Conservation (phyloP, 23 tunicate genomes). For the Styela clava region DNA sequence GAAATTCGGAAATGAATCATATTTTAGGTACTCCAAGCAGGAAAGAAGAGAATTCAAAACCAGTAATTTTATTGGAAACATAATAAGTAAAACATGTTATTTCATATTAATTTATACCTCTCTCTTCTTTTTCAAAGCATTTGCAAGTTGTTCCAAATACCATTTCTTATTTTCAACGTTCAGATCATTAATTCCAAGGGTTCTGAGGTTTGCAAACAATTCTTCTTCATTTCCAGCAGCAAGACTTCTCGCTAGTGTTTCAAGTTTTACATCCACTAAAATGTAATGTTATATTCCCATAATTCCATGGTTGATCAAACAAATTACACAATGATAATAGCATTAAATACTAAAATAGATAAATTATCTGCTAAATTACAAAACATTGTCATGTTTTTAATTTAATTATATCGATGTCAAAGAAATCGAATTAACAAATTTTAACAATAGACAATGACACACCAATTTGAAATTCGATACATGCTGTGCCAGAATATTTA, state of each 20-base stretch:
- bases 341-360: background rate
- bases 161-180: constrained; percentile 46
- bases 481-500: too few species aligned
- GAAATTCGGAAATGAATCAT: too few species aligned
- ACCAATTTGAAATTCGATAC: too few species aligned
- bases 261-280: constrained; percentile 69
- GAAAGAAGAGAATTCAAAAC: too few species aligned
- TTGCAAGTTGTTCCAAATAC: constrained; percentile 61
- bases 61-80: too few species aligned
- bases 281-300: background rate
- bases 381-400: background rate
- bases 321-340: background rate
- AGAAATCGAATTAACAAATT: too few species aligned
- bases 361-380: background rate
- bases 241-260: constrained; percentile 41
- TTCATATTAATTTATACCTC: too few species aligned
- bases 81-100: too few species aligned
- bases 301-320: background rate
- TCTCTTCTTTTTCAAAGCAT: constrained; percentile 42
- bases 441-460: too few species aligned
- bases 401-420: too few species aligned
- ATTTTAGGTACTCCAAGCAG: too few species aligned
- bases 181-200: constrained; percentile 64
- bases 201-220: constrained; percentile 36
- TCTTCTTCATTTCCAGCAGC: constrained; percentile 44